Conservation (phyloP, 2,797 vertebrate species). For the Emydoidea blandingii region DNA sequence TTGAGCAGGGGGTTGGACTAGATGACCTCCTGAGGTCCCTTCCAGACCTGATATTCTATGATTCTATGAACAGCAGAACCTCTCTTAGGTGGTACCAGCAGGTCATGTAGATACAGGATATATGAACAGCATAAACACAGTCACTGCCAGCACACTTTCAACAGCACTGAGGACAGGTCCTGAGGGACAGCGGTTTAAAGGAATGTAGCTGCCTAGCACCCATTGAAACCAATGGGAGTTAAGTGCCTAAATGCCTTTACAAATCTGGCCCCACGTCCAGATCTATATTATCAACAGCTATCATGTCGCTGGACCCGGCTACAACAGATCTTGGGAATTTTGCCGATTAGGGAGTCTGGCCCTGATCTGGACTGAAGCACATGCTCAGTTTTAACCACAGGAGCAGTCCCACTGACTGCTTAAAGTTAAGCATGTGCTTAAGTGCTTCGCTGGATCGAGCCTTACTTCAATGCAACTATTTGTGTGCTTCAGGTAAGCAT, state of each 20-base stretch:
- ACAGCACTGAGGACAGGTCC: background rate
- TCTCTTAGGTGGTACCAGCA: rapidly evolving
- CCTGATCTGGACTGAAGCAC: background rate
- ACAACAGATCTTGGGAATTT: background rate
- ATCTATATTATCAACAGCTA: background rate
- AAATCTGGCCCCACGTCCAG: background rate
- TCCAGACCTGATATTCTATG: too few species aligned
- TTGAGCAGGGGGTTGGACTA: too few species aligned
- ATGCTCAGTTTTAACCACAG: background rate
- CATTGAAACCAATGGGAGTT: background rate
- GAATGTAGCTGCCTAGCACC: too few species aligned
- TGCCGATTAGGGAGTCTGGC: background rate
- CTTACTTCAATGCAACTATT: background rate
- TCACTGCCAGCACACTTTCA: background rate
- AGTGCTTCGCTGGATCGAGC: background rate
- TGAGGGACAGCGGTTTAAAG: background rate
- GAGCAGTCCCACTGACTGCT: background rate
- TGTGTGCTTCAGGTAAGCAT: background rate
- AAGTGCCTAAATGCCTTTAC: background rate
- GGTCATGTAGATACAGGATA: background rate
- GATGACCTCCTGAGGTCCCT: too few species aligned
- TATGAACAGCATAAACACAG: background rate
- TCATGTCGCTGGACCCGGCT: background rate
- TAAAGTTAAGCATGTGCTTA: background rate
- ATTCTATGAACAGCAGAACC: background rate